Evolutionary conservation across 2,888 invertebrate genomes (phyloP).

Genomic region (Dasysyrphus albostriatus): DNA sequence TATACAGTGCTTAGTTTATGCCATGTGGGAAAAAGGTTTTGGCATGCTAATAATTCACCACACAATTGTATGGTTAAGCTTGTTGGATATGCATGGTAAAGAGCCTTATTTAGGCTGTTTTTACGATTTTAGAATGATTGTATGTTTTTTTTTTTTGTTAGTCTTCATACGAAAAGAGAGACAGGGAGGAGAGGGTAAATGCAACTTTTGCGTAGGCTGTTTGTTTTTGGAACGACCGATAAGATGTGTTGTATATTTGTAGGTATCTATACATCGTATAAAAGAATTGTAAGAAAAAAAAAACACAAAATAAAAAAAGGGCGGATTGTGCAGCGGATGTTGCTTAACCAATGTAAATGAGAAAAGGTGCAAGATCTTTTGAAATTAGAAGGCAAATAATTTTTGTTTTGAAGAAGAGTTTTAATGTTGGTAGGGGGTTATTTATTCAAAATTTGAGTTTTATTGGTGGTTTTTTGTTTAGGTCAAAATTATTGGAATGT

Average conservation of each 20-base stretch:
- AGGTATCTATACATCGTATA: neutral
- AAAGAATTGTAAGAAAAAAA: slow-evolving; percentile 21
- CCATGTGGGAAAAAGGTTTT: slow-evolving; percentile 62
- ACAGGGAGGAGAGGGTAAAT: neutral
- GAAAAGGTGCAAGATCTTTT: slow-evolving; percentile 54
- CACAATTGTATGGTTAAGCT: slow-evolving; percentile 52
- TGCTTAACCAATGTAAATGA: slow-evolving; percentile 76
- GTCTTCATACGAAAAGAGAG: neutral
- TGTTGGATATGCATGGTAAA: slow-evolving; percentile 9
- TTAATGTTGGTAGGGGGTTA: too few relatives aligned
- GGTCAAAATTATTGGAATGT: too few relatives aligned
- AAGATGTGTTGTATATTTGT: slow-evolving; percentile 6
- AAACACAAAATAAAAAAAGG: slow-evolving; percentile 34
- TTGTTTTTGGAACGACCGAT: slow-evolving; percentile 45
- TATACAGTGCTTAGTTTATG: slow-evolving; percentile 15
- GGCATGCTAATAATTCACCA: slow-evolving; percentile 67
- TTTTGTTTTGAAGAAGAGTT: too few relatives aligned
- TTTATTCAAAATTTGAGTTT: too few relatives aligned
- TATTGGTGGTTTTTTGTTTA: too few relatives aligned
- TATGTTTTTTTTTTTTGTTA: neutral
- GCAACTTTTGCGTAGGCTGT: slow-evolving; percentile 53
- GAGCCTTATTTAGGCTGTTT: slow-evolving; percentile 51
- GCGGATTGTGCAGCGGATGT: slow-evolving; percentile 67
- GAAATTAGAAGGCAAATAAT: slow-evolving; percentile 22
- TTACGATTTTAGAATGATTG: slow-evolving; percentile 1